phyloP scores from a whole-genome alignment of 1,140 invertebrate species.

The Microplitis mediator region DNA sequence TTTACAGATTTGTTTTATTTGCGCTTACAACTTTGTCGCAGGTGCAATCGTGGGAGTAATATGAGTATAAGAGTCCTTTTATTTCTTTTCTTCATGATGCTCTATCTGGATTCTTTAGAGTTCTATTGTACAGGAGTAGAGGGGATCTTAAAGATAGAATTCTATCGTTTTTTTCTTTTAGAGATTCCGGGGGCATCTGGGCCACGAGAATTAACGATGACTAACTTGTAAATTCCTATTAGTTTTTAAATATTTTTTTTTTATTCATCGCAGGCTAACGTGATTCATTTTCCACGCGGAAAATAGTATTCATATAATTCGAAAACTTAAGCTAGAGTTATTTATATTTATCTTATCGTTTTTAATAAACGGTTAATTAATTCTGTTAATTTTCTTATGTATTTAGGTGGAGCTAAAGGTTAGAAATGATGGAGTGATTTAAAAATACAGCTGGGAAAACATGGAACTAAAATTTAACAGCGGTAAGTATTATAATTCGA shows the following conservation, averaged over 20 bases:
- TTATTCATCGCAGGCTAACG: not conserved
- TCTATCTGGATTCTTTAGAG: not conserved
- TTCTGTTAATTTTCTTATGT: not conserved
- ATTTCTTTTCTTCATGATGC: not conserved
- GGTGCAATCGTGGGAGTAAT: constrained; percentile 17
- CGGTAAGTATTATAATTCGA: constrained; percentile 19
- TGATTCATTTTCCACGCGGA: not conserved
- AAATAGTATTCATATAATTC: not conserved
- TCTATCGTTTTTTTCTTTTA: constrained; percentile 25
- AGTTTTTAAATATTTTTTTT: not conserved
- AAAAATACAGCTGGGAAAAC: not conserved
- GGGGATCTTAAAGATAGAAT: constrained; percentile 30
- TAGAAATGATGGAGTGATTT: constrained; percentile 14
- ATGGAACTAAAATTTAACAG: constrained; percentile 34
- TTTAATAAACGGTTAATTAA: not conserved
- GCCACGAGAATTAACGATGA: constrained; percentile 15
- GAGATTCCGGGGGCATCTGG: constrained; percentile 23
- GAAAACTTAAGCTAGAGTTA: too few relatives aligned
- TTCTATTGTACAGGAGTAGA: not conserved
- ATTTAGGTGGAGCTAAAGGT: constrained; percentile 17
- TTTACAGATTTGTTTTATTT: constrained; percentile 23
- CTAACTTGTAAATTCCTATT: not conserved
- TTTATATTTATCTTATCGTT: not conserved
- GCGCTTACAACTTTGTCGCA: constrained; percentile 11
- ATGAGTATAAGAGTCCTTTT: not conserved